Evolutionary conservation across 2,797 vertebrate species (phyloP).

Genomic region (Eptatretus atami): DNA sequence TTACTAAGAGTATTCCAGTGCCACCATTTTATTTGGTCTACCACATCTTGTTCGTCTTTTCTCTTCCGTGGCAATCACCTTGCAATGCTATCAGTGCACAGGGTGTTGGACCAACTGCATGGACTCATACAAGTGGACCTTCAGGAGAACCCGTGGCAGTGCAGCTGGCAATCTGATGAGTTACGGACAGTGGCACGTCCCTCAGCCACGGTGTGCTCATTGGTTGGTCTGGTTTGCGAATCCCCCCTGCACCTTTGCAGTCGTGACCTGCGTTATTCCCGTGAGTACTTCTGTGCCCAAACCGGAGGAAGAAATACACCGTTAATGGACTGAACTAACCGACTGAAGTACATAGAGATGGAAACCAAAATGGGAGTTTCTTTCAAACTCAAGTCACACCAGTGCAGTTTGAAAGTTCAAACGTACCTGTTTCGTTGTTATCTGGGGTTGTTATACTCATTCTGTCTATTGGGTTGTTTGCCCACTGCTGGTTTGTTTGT

Average conservation of each 20-base stretch:
- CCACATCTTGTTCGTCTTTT: slow-evolving; percentile 53
- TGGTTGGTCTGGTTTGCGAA: slow-evolving; percentile 53
- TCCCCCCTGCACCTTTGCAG: slow-evolving; percentile 47
- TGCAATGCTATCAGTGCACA: slow-evolving; percentile 53
- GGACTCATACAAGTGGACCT: slow-evolving; percentile 70
- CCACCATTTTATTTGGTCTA: slow-evolving; percentile 62
- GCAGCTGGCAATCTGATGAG: slow-evolving; percentile 35
- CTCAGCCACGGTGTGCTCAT: slow-evolving; percentile 79
- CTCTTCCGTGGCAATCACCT: slow-evolving; percentile 79
- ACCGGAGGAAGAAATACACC: slow-evolving; percentile 26
- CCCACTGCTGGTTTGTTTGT: slow-evolving; percentile 59
- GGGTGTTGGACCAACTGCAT: slow-evolving; percentile 65
- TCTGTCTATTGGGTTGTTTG: slow-evolving; percentile 57
- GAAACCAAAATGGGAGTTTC: slow-evolving; percentile 26
- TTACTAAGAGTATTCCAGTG: slow-evolving; percentile 53
- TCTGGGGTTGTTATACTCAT: slow-evolving; percentile 57
- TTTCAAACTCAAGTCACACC: neutral
- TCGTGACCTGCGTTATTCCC: slow-evolving; percentile 48
- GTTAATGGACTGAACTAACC: slow-evolving; percentile 24
- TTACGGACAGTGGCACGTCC: slow-evolving; percentile 83
- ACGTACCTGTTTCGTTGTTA: slow-evolving; percentile 68
- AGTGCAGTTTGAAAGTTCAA: neutral
- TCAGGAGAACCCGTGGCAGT: slow-evolving; percentile 94
- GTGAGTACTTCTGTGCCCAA: slow-evolving; percentile 47
- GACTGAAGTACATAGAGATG: slow-evolving; percentile 16